Percentiles rank a stretch among this genome's conserved stretches.
Evolutionary conservation across 2,888 invertebrate genomes (phyloP).

Genomic region (Halictus ligatus): DNA sequence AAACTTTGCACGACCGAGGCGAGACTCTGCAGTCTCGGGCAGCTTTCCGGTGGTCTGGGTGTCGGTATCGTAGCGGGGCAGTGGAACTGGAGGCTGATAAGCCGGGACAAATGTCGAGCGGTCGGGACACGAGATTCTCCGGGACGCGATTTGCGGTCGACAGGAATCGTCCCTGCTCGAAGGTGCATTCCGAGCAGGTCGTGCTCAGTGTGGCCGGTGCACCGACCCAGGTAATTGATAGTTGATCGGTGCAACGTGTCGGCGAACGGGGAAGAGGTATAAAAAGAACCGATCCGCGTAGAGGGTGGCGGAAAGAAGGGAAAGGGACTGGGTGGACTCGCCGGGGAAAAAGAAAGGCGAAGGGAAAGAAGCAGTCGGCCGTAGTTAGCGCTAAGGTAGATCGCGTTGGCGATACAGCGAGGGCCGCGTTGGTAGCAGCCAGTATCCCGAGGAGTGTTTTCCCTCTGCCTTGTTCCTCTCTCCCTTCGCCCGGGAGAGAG

Average conservation of each 20-base stretch:
- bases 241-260: constrained; percentile 75
- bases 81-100: constrained; percentile 43
- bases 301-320: constrained; percentile 2
- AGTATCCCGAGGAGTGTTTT: constrained; percentile 29
- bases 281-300: constrained; percentile 26
- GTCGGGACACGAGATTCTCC: constrained; percentile 58
- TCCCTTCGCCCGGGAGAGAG: background rate
- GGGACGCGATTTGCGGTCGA: constrained; percentile 50
- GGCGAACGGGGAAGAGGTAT: constrained; percentile 39
- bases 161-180: constrained; percentile 50
- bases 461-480: constrained; percentile 19
- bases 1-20: background rate
- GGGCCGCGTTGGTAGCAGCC: constrained; percentile 50
- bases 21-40: background rate
- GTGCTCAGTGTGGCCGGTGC: constrained; percentile 64
- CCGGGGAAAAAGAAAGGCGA: constrained; percentile 3
- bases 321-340: background rate
- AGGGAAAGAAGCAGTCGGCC: constrained; percentile 40
- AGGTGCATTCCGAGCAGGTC: constrained; percentile 70
- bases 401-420: constrained; percentile 64
- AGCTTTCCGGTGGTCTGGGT: constrained; percentile 4
- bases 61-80: constrained; percentile 27
- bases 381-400: constrained; percentile 73
- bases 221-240: constrained; percentile 73
- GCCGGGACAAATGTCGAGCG: constrained; percentile 56